Evolutionary conservation across 2,888 invertebrate genomes (phyloP), one percentile per base, ranked within the genome.

Genomic region (Eilema caniola): DNA sequence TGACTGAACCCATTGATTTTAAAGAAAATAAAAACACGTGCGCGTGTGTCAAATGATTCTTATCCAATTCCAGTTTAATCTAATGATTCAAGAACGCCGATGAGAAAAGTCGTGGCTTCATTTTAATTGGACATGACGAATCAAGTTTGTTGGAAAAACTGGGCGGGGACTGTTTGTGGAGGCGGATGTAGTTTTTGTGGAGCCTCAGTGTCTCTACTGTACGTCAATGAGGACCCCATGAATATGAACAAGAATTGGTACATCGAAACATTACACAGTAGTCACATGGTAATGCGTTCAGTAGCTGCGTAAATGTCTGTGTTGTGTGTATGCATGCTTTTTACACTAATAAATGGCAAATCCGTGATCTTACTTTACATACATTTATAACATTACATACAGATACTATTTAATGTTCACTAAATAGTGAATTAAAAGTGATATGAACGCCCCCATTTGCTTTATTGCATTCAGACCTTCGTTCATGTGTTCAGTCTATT

Each of bases 81-180:
- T 28, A 59, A 67, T 65, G 69, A 66, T 73, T 71, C 67, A 74
- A 70, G 74, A 77, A 72, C 80, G 76, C 62, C 79, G 82, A 80
- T 86, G 85, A 85, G 88, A 90, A 89, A 91, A 91, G 81, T 92
- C 92, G 91, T 93, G 92, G 87, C 87, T 88, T 86, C 77, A 84
- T 89, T 91, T 90, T 92, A 93, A 93, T 93, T 93, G 91, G 86
- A 92, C 90, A 92, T 93, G 92, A 92, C 92, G 91, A 93, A 93
- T 93, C 89, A 90, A 88, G 89, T 90, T 91, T 89, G 86, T 82
- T 83, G 90, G 90, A 92, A 92, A 92, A 93, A 88, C 89, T 90
- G 91, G 93, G 92, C 90, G 92, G 90, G 78, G 88, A 86, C 88
- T 88, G 85, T 88, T 88, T 89, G 87, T 81, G 88, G 84, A 90